Evolutionary conservation across 2,113 vertebrate genomes (phyloP), one percentile per base, ranked within the genome.

Genomic region (Actenoides lindsayi): DNA sequence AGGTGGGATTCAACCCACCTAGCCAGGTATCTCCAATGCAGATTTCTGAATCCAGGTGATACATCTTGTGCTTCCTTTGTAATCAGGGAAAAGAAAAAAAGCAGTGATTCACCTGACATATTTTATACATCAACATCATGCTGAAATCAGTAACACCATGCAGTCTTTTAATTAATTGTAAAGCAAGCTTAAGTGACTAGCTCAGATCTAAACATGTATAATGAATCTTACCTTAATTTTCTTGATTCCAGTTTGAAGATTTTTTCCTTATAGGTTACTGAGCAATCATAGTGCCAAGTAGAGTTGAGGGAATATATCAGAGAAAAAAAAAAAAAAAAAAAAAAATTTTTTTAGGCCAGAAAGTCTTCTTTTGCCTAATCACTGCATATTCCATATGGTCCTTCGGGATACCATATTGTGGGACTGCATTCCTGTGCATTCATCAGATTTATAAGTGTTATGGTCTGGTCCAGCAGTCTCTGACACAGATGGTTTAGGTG

Each of bases 401-500:
- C 81, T 87, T 84, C 3, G 1, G 41, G 67, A 54, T 83, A 46
- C 59, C 82, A 80, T 82, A 94, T 69, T 89, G 84, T 65, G 67
- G 35, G n/a, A 96, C 70, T 62, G 42, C 39, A 31, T 23, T 16
- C 19, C 12, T 62, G 54, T 46, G 74, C 67, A 80, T 91, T 70
- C 85, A 67, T 83, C 87, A 94, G 64, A 63, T 27, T 57, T 23
- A 6, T 79, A 88, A 94, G 75, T 67, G 46, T 50, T 81, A 18
- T 62, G 46, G 74, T 91, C 46, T 85, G 75, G 81, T 91, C 90
- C 87, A 90, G 37, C 63, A 80, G 44, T 42, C 50, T 73, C 87
- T 83, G 71, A 85, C 78, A 91, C 96, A 95, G 92, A 94, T 91
- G 82, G 82, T 96, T 95, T 87, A 90, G 71, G 33, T 5, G 2